Evolutionary conservation across 1,140 invertebrate species (phyloP).

Genomic region (Acromyrmex heyeri): DNA sequence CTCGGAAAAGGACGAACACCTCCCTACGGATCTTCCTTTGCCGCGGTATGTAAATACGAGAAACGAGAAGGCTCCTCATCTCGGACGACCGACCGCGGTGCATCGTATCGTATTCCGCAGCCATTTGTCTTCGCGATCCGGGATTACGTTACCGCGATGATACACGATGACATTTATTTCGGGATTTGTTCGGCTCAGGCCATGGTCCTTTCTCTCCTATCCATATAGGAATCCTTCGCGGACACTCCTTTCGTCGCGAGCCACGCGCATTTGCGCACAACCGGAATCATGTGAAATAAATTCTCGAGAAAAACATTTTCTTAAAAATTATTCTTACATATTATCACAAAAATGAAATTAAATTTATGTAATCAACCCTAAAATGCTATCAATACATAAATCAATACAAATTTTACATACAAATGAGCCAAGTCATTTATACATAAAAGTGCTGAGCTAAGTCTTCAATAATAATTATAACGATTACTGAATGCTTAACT

Average conservation of each 20-base stretch:
- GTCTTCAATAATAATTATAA: too few relatives aligned
- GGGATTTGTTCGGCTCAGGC: slow-evolving; percentile 72
- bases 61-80: slow-evolving; percentile 71
- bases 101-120: slow-evolving; percentile 77
- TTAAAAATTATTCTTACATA: neutral
- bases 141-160: slow-evolving; percentile 79
- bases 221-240: slow-evolving; percentile 43
- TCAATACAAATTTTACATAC: too few relatives aligned
- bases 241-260: slow-evolving; percentile 68
- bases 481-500: too few relatives aligned
- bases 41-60: slow-evolving; percentile 76
- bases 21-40: slow-evolving; percentile 58
- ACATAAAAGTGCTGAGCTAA: too few relatives aligned
- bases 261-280: slow-evolving; percentile 30
- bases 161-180: slow-evolving; percentile 79
- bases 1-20: slow-evolving; percentile 57
- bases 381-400: too few relatives aligned
- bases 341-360: neutral
- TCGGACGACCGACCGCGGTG: slow-evolving; percentile 74
- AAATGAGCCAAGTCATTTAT: too few relatives aligned
- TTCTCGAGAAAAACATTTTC: neutral
- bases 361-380: neutral
- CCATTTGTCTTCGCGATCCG: slow-evolving; percentile 78
- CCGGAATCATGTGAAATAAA: slow-evolving; percentile 42
- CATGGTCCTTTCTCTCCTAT: slow-evolving; percentile 49